Conservation (phyloP, 1,140 invertebrate genomes). For the Spodoptera frugiperda region DNA sequence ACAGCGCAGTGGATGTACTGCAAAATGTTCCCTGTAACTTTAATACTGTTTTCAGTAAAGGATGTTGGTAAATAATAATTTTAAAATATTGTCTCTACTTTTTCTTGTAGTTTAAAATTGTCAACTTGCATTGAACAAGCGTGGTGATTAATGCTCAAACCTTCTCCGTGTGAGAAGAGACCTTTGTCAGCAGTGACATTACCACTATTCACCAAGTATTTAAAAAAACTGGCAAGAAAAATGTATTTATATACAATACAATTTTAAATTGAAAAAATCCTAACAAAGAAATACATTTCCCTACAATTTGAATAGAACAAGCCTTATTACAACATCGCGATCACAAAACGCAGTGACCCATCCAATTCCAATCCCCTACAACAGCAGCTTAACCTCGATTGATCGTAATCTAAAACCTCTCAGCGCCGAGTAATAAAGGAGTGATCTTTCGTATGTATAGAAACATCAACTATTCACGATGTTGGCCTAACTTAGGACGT, state of each 20-base stretch:
- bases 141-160: too few relatives aligned
- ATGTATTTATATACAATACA: too few relatives aligned
- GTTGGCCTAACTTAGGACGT: not conserved
- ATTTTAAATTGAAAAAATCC: too few relatives aligned
- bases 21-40: conserved; percentile 22
- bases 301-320: too few relatives aligned
- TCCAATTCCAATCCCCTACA: conserved; percentile 5
- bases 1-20: not conserved
- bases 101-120: too few relatives aligned
- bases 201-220: too few relatives aligned
- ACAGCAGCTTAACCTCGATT: conserved; percentile 18
- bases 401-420: conserved; percentile 28
- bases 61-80: not conserved
- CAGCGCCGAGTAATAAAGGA: conserved; percentile 20
- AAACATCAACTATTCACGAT: conserved; percentile 25
- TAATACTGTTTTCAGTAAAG: not conserved
- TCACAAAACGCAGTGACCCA: conserved; percentile 8
- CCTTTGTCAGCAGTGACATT: too few relatives aligned
- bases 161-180: too few relatives aligned
- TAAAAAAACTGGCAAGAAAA: too few relatives aligned
- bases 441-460: conserved; percentile 19
- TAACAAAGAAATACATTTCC: too few relatives aligned
- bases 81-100: not conserved
- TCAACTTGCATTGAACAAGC: too few relatives aligned
- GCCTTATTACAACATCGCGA: not conserved